Evolutionary conservation across 1,140 invertebrate species (phyloP), one percentile per base, ranked within the genome.

Genomic region (Hycleus cichorii): DNA sequence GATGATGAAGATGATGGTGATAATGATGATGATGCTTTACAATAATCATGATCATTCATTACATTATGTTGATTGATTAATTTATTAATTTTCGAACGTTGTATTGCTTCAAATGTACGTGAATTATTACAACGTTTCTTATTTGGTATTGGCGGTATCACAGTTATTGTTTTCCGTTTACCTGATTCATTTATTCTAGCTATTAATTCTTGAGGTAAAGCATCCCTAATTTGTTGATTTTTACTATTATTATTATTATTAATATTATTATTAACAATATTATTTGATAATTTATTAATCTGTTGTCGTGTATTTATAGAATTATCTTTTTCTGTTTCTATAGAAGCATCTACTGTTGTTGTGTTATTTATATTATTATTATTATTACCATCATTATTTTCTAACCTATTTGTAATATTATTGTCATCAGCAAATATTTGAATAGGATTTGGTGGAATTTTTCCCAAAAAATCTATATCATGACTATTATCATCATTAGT

Each of bases 11-110:
- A 42, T 42, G 40, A 42, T 1, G 0, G 0, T 32, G 7, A 5
- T 32, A 2, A 7, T 3, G 40, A 9, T 9, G 49, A 51, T 45
- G n/a, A 43, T n/a, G 53, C 9, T 24, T 39, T 57, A 46, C 69
- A 73, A 59, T 72, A 73, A 66, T 69, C 65, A 42, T 72, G 70
- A 64, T 73, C 70, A 10, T 71, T 57, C 9, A 59, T 54, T 7
- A 70, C 50, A 9, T 45, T 64, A 46, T 50, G 24, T n/a, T 57
- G 52, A 45, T 32, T 27, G 5, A 25, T 24, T 12, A 43, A n/a
- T 51, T 50, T 57, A 40, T 27, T 8, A n/a, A 47, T 38, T 42
- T 42, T 42, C 4, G 4, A 42, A 42, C 40, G 40, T 10, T 42
- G 9, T 42, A 42, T 11, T 42, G 32, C 11, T 10, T 42, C 40